Percentiles rank a stretch among this genome's conserved stretches.
Evolutionary conservation across 2,797 vertebrate species (phyloP).

Genomic region (Hybognathus amarus): DNA sequence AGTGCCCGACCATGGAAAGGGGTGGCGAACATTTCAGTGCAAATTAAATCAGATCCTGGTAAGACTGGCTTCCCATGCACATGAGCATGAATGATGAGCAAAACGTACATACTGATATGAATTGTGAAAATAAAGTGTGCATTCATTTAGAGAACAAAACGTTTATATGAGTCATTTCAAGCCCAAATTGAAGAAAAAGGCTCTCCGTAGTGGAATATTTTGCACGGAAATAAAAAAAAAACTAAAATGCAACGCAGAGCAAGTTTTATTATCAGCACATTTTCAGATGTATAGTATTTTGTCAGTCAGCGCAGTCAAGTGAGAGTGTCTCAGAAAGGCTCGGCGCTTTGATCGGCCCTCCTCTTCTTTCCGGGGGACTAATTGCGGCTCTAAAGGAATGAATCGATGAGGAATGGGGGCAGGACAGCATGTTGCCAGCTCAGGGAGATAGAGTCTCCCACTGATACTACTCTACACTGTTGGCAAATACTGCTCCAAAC

Average conservation of each 20-base stretch:
- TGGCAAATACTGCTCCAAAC: slow-evolving; percentile 50
- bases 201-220: slow-evolving; percentile 20
- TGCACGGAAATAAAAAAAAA: neutral
- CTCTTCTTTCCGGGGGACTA: slow-evolving; percentile 53
- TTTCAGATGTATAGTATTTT: slow-evolving; percentile 51
- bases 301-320: slow-evolving; percentile 25
- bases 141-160: slow-evolving; percentile 5
- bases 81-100: slow-evolving; percentile 14
- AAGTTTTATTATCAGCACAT: slow-evolving; percentile 32
- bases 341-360: slow-evolving; percentile 7
- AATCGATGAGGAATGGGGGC: slow-evolving; percentile 65
- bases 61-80: slow-evolving; percentile 17
- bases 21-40: slow-evolving; percentile 48
- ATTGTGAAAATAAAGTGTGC: neutral
- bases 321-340: slow-evolving; percentile 30
- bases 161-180: neutral
- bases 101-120: slow-evolving; percentile 6
- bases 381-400: slow-evolving; percentile 60
- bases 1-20: slow-evolving; percentile 29
- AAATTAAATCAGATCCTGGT: slow-evolving; percentile 54
- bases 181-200: neutral
- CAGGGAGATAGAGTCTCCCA: slow-evolving; percentile 47
- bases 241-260: slow-evolving; percentile 8
- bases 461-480: slow-evolving; percentile 31
- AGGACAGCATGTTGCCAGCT: slow-evolving; percentile 49